Evolutionary conservation across 2,113 vertebrate species (phyloP), one percentile per base, ranked within the genome.

Genomic region (Pseudonaja textilis): DNA sequence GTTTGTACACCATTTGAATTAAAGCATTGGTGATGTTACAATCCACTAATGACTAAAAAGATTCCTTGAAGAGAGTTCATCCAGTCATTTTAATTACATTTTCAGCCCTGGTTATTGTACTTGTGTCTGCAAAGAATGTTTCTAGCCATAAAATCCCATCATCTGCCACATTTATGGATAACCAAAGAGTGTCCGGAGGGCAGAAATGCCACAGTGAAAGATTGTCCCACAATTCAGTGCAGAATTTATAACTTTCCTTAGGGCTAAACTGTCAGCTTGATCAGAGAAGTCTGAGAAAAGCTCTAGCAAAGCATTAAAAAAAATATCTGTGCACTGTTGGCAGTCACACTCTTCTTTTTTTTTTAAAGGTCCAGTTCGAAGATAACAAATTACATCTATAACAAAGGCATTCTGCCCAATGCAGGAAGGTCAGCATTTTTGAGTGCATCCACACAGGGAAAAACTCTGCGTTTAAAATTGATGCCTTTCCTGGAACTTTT

Each of bases 91-190:
- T 97, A 97, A 97, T 97, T 97, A 97, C 96, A 96, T 97, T 97
- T 97, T 95, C 96, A 96, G 93, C 95, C 96, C 96, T 95, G 95
- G 95, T 96, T 96, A 97, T 97, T 97, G 97, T 97, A 96, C 95
- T 93, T 96, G 93, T 96, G 95, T 96, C 95, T 97, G 95, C 95
- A 96, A 97, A 97, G 96, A 97, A 97, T 97, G 96, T 97, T 96
- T 97, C 96, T 96, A 97, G 97, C 96, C 97, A 97, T 97, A 97
- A 97, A 97, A 97, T 95, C 96, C 95, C 95, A 97, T 97, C 96
- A 97, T 97, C 96, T 97, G 96, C 97, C 96, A 97, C 96, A 97
- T 96, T 97, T 97, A 97, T 97, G 96, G 96, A 97, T 97, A 97
- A 97, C 97, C 96, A 97, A 95, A 96, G 96, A 29, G 14, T 96